Conservation (phyloP, 2,113 vertebrate genomes). For the Saguinus midas region DNA sequence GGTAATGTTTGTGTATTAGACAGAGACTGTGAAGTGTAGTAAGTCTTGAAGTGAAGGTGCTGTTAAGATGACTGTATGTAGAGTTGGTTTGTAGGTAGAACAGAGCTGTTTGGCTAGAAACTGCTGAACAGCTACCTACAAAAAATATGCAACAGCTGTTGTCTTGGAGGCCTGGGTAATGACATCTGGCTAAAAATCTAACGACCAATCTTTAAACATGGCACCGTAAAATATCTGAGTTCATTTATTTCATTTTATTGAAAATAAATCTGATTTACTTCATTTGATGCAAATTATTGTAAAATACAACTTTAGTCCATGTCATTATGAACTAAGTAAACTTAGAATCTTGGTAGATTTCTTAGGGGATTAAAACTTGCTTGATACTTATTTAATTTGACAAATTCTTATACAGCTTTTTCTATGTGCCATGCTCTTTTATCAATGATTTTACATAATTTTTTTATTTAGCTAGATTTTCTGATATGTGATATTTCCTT, state of each 20-base stretch:
- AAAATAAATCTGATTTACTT: not conserved
- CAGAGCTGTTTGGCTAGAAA: not conserved
- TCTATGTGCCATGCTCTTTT: not conserved
- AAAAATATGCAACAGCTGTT: not conserved
- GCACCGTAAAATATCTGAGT: not conserved
- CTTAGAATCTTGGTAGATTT: conserved; percentile 28
- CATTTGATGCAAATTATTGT: not conserved
- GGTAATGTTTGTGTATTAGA: not conserved
- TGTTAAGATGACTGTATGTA: not conserved
- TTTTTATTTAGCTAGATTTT: not conserved
- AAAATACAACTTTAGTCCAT: not conserved
- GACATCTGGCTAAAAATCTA: conserved; percentile 4
- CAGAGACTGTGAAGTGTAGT: not conserved
- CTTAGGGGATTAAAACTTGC: conserved; percentile 18
- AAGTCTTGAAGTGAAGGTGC: not conserved
- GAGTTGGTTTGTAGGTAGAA: not conserved
- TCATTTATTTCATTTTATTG: not conserved
- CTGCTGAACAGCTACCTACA: not conserved
- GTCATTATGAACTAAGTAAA: not conserved
- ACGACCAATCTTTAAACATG: not conserved
- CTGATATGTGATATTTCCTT: not conserved
- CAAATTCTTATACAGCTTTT: not conserved
- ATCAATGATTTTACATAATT: not conserved
- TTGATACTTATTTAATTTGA: conserved; percentile 12
- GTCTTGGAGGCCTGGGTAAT: conserved; percentile 13